phyloP scores from a whole-genome alignment of 2,797 vertebrate species.

The Enteromius anoplus region DNA sequence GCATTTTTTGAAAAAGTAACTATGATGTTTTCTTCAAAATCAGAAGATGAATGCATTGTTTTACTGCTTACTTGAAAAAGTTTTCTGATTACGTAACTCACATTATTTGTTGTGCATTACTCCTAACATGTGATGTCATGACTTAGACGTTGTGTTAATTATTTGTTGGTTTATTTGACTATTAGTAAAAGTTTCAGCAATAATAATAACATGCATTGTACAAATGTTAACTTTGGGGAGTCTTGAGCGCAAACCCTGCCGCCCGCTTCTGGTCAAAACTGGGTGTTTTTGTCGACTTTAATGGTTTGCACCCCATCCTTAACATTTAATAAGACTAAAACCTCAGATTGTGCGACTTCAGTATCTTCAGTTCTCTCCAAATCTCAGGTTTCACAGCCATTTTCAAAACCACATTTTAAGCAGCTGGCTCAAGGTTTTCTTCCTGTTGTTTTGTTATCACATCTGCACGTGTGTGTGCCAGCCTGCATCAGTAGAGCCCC shows the following conservation, averaged over 20 bases:
- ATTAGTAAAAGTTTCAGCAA: not conserved
- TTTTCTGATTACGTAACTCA: not conserved
- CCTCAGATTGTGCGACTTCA: not conserved
- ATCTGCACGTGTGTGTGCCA: constrained; percentile 28
- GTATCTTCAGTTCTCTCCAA: not conserved
- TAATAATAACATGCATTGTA: not conserved
- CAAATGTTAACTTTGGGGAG: not conserved
- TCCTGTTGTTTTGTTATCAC: constrained; percentile 25
- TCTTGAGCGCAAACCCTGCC: not conserved
- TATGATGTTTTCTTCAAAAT: not conserved
- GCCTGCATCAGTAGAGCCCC: constrained; percentile 28
- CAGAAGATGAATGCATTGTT: not conserved
- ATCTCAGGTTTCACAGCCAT: not conserved
- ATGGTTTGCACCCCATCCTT: not conserved
- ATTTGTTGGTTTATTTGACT: not conserved
- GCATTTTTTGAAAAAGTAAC: not conserved
- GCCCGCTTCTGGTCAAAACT: not conserved
- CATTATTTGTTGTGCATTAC: not conserved
- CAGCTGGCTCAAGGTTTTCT: not conserved
- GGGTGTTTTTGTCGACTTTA: not conserved
- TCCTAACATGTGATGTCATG: not conserved
- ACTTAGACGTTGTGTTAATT: too few relatives aligned
- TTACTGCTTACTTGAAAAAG: not conserved
- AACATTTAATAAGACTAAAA: not conserved
- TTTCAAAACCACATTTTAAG: not conserved